Conservation (phyloP, 2,888 invertebrate species). For the Acanthopleura granulata region DNA sequence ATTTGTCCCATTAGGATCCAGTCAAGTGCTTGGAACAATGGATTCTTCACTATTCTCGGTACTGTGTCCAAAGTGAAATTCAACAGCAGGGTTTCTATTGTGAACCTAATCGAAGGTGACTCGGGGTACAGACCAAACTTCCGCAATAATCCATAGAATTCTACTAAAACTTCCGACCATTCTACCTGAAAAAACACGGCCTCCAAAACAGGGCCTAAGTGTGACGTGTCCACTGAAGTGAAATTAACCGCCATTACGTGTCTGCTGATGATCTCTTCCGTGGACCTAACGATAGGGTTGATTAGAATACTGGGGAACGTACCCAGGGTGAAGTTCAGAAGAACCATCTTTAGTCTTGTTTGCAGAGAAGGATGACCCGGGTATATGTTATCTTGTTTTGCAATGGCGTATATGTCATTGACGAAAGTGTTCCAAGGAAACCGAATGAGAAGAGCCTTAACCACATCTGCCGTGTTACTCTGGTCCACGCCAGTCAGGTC, state of each 20-base stretch:
- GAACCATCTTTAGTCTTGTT: neutral
- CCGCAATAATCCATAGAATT: neutral
- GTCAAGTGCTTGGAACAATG: neutral
- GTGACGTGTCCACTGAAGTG: neutral
- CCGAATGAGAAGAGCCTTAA: neutral
- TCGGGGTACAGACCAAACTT: neutral
- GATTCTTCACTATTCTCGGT: conserved; percentile 7
- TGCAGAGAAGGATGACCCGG: neutral
- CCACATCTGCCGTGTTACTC: neutral
- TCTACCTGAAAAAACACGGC: neutral
- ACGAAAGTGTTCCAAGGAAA: neutral
- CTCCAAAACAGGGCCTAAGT: neutral
- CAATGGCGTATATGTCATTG: neutral
- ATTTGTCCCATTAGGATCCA: neutral
- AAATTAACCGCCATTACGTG: neutral
- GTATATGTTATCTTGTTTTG: neutral
- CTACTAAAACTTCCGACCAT: neutral
- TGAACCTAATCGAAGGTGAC: neutral
- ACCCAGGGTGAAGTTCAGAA: conserved; percentile 13
- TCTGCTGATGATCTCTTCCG: neutral
- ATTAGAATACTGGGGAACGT: neutral
- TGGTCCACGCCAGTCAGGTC: neutral
- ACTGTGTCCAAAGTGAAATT: conserved; percentile 8
- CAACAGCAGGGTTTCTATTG: neutral
- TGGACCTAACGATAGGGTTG: neutral